Evolutionary conservation across 2,797 vertebrate genomes (phyloP), one percentile per base, ranked within the genome.

Genomic region (Lacerta bilineata): DNA sequence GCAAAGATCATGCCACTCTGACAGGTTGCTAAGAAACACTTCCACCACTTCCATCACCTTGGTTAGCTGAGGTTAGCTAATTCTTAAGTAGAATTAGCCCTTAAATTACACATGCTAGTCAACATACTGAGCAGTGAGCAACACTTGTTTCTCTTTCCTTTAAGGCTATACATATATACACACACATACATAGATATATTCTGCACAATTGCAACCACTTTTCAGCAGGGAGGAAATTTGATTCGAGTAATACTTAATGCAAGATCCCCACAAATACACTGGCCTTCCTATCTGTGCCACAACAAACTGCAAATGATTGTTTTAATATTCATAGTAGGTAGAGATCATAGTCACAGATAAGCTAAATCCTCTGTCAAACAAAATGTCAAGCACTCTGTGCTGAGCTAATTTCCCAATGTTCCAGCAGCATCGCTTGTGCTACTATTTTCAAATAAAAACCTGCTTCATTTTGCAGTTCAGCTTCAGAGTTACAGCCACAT

Each of bases 321-420:
- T 91, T 89, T 86, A 87, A 87, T 88, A 87, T 55, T 74, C 71
- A 89, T 87, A 79, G n/a, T 80, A 46, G 88, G 41, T 55, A 86
- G 2, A 80, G 39, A 90, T 64, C 41, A 84, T 27, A 91, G 5
- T n/a, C 85, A 85, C 85, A 91, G 7, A 1, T 33, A 89, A 93
- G 79, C 76, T 33, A 90, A 90, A 92, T 66, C 75, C 2, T 43
- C 33, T 25, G 13, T 90, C 88, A 39, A 93, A 89, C 33, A 91
- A 89, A 91, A 90, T 33, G 3, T 0, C 84, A 80, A 84, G 50
- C 29, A 77, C 88, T 33, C 33, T 83, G n/a, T 50, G 59, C 50
- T 85, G 69, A 90, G 68, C 25, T 59, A 2, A 90, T 75, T 89
- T 27, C 64, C 84, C 13, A 13, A 88, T 82, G 0, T 61, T 1